Evolutionary conservation across 2,113 vertebrate species (phyloP), one percentile per base, ranked within the genome.

Genomic region (Notarius lentiginosus): DNA sequence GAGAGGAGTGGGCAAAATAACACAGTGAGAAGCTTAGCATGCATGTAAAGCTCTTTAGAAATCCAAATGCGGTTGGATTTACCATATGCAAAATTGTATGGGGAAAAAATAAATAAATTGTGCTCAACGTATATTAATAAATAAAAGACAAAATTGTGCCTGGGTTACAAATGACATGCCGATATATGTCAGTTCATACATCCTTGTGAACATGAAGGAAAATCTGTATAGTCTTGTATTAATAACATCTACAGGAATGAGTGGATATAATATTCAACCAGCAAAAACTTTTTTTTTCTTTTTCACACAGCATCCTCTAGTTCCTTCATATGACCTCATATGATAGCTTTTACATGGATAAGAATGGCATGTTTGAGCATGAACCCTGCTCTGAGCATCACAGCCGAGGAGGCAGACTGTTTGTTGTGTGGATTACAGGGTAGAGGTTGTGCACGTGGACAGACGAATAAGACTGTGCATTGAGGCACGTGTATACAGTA

Each of bases 21-120:
- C 65, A 7, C 87, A 89, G 82, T 86, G 84, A 61, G 89, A 88
- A 88, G 86, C 86, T 90, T 84, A 49, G 87, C 70, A 81, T 65
- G 60, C 79, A 86, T 41, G 65, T 27, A 2, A 53, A 24, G 34
- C 53, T 90, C 63, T 82, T 77, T 17, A 70, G 80, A 84, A 65
- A 89, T 87, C 58, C 65, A 83, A 79, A 80, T 58, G 30, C 15
- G 1, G 7, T 9, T 73, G 17, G 18, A 72, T 72, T 34, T 9
- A 72, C n/a, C 65, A 27, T 11, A 72, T 34, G 66, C 5, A 70
- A 34, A 53, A 53, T 9, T 11, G 11, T 11, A 53, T 53, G 41
- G 41, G 41, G 41, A 41, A 41, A 41, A 41, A 41, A 41, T 4
- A 41, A 41, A 41, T 41, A 3, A 41, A 41, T 41, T 41, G 41